phyloP scores from a whole-genome alignment of 2,113 vertebrate species.

The Marmota monax region DNA sequence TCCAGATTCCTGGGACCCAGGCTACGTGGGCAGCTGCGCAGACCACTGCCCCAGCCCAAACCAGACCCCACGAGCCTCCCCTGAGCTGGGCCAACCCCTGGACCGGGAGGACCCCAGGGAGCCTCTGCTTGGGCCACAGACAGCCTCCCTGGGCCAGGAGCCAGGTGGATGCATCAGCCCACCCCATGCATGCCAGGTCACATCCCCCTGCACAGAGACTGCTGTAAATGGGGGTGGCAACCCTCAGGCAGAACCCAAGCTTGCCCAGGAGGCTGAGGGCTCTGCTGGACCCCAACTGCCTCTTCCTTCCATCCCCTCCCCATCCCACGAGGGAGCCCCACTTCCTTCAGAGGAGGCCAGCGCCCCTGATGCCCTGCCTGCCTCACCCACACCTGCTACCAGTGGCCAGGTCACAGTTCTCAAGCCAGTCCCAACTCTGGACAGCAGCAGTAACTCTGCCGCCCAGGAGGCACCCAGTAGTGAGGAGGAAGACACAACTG shows the following conservation, averaged over 20 bases:
- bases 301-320: conserved; percentile 53
- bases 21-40: conserved; percentile 64
- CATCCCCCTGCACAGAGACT: not conserved
- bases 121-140: not conserved
- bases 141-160: not conserved
- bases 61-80: not conserved
- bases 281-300: not conserved
- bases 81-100: not conserved
- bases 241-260: conserved; percentile 34
- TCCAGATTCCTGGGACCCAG: not conserved
- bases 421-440: rapidly evolving
- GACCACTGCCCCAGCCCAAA: conserved; percentile 71
- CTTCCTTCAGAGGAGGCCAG: conserved; percentile 77
- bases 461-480: conserved; percentile 89
- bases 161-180: not conserved
- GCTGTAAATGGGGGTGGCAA: rapidly evolving
- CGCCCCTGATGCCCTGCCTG: not conserved
- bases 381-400: conserved; percentile 73
- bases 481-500: conserved; percentile 89
- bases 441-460: conserved; percentile 82
- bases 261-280: not conserved
- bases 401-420: not conserved
- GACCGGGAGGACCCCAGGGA: conserved; percentile 58
- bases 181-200: not conserved
- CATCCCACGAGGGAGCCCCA: conserved; percentile 60